A percentile compares a stretch with the other conserved stretches of the same genome.
Evolutionary conservation across 2,888 invertebrate species (phyloP).

Genomic region (Lepas anatifera): DNA sequence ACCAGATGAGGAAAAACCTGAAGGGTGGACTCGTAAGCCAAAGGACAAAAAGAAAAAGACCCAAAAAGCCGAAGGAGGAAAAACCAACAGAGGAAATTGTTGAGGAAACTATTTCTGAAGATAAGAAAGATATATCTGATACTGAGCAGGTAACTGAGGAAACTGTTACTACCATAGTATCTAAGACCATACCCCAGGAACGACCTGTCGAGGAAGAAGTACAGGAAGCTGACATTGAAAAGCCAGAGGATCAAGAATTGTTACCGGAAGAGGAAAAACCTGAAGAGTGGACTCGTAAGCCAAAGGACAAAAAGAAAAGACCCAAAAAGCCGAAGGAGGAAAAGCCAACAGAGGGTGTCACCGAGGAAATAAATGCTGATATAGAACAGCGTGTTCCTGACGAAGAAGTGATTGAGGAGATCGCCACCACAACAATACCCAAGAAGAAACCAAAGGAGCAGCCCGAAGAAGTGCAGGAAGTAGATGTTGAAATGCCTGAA

Average conservation of each 20-base stretch:
- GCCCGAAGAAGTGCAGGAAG: conserved; percentile 12
- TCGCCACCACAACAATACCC: conserved; percentile 40
- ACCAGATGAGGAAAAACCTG: conserved; percentile 16
- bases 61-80: conserved; percentile 36
- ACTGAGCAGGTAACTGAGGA: background rate
- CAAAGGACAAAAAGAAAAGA: conserved; percentile 33
- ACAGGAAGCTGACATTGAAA: conserved; percentile 24
- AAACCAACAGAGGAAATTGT: too few species aligned
- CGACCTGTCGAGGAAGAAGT: conserved; percentile 18
- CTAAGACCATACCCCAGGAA: conserved; percentile 1
- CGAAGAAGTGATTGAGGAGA: conserved; percentile 28
- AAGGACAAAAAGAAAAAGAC: conserved; percentile 26
- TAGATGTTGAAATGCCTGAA: background rate
- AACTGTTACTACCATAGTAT: background rate
- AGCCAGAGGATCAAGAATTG: conserved; percentile 19
- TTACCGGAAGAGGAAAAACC: conserved; percentile 26
- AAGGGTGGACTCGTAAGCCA: conserved; percentile 25
- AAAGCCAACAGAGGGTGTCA: conserved; percentile 19
- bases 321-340: conserved; percentile 30
- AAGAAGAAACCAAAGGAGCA: conserved; percentile 35
- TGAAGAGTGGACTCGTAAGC: conserved; percentile 39
- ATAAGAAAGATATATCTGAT: too few species aligned
- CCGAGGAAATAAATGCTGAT: conserved; percentile 1
- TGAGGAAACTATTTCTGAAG: too few species aligned
- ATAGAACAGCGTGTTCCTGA: conserved; percentile 3